Evolutionary conservation across 2,888 invertebrate genomes (phyloP).

Genomic region (Shargacucullia verbasci): DNA sequence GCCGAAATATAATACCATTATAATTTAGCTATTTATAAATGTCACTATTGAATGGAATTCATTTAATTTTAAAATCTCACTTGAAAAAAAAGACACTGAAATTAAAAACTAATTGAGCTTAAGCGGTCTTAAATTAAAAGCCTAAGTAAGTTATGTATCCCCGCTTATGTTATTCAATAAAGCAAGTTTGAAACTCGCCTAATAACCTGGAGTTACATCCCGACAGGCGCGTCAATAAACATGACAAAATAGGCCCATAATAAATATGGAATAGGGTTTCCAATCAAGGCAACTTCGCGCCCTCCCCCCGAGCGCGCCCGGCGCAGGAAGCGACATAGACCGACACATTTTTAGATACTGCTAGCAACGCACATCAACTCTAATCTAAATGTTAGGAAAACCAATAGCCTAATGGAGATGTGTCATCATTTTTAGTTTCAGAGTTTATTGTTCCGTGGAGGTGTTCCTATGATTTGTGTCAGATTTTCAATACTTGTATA

Average conservation of each 20-base stretch:
- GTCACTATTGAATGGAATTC: no score
- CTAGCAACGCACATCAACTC: neutral
- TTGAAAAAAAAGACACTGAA: neutral
- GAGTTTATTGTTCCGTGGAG: no score
- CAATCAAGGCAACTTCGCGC: constrained; percentile 86
- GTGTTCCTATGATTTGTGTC: no score
- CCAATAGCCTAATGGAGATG: neutral
- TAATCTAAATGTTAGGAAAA: neutral
- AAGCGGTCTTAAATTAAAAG: constrained; percentile 27
- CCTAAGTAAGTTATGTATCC: constrained; percentile 30
- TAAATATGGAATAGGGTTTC: constrained; percentile 89
- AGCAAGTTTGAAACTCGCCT: constrained; percentile 63
- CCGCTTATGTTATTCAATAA: constrained; percentile 63
- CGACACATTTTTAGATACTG: constrained; percentile 56
- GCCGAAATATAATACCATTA: no score
- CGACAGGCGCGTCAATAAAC: constrained; percentile 82
- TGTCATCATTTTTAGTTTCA: neutral
- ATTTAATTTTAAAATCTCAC: neutral
- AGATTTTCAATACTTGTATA: no score
- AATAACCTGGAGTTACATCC: constrained; percentile 67
- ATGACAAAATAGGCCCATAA: constrained; percentile 87
- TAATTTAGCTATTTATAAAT: no score
- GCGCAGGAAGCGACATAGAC: constrained; percentile 69
- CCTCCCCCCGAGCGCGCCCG: constrained; percentile 67
- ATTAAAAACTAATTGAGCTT: constrained; percentile 11